These are phyloP conservation scores for Sinentomon sp. DNA, from an alignment of 2,888 invertebrate genomes.

Conservation along the genomic window DNA sequence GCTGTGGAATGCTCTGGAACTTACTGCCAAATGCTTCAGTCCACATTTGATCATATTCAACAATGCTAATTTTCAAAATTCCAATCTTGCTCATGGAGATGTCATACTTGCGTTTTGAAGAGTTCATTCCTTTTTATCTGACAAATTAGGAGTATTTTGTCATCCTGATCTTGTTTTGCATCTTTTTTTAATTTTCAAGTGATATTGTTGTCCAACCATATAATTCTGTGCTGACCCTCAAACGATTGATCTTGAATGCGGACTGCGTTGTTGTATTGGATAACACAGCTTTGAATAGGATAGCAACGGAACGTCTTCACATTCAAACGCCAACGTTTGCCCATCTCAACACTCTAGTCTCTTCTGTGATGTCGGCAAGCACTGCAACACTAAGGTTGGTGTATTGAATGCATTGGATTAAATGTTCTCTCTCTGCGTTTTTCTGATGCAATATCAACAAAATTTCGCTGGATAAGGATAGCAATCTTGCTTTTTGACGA, in stretches of 20 bases:
- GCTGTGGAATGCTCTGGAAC: too few species aligned
- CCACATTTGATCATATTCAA: too few species aligned
- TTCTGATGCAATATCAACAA: too few species aligned
- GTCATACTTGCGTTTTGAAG: too few species aligned
- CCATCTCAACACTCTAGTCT: slow-evolving; percentile 88
- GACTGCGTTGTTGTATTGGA: slow-evolving; percentile 93
- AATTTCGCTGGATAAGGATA: too few species aligned
- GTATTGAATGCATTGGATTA: too few species aligned
- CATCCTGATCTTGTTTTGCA: not conserved
- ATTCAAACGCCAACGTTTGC: slow-evolving; percentile 88
- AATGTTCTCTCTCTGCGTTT: too few species aligned
- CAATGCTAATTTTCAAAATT: too few species aligned
- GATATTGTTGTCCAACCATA: slow-evolving; percentile 92
- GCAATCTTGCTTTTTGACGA: too few species aligned
- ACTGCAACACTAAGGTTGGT: slow-evolving; percentile 67
- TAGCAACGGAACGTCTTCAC: slow-evolving; percentile 71
- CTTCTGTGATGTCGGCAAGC: slow-evolving; percentile 94
- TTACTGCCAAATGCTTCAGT: too few species aligned
- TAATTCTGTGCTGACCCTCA: slow-evolving; percentile 78
- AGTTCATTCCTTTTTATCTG: not conserved
- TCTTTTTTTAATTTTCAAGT: slow-evolving; percentile 25
- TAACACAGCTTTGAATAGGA: slow-evolving; percentile 84
- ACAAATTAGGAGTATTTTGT: not conserved
- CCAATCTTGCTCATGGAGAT: too few species aligned
- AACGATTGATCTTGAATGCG: slow-evolving; percentile 75